Evolutionary conservation across 1,140 invertebrate genomes (phyloP).

Genomic region (Dendroctonus valens): DNA sequence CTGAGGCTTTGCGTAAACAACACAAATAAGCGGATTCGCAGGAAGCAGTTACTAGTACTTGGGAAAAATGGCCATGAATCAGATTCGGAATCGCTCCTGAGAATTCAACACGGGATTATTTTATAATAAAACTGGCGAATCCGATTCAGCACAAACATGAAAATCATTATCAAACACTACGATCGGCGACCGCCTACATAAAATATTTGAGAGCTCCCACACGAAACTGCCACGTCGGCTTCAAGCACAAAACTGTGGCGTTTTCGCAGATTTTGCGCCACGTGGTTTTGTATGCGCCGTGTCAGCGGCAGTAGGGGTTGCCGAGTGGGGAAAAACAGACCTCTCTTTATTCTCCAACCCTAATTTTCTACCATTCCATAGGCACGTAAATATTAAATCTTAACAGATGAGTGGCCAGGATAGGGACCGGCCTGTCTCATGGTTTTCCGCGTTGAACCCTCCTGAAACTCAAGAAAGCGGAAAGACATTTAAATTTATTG

Average conservation of each 20-base stretch:
- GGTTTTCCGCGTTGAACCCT: too few relatives aligned
- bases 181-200: constrained; percentile 6
- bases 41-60: too few relatives aligned
- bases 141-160: neutral
- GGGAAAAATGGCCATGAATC: neutral
- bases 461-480: too few relatives aligned
- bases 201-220: neutral
- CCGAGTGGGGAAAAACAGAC: constrained; percentile 2
- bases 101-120: too few relatives aligned
- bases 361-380: constrained; percentile 1
- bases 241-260: constrained; percentile 4
- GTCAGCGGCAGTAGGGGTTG: neutral
- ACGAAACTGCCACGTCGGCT: neutral
- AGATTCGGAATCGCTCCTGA: neutral
- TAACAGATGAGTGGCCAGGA: neutral
- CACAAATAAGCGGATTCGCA: too few relatives aligned
- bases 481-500: too few relatives aligned
- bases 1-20: too few relatives aligned
- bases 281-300: constrained; percentile 14
- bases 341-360: neutral
- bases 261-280: constrained; percentile 12
- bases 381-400: neutral
- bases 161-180: constrained; percentile 9
- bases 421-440: too few relatives aligned
- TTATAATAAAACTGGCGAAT: too few relatives aligned